Conservation (phyloP, 2,888 invertebrate genomes). For the Drosophila colorata region DNA sequence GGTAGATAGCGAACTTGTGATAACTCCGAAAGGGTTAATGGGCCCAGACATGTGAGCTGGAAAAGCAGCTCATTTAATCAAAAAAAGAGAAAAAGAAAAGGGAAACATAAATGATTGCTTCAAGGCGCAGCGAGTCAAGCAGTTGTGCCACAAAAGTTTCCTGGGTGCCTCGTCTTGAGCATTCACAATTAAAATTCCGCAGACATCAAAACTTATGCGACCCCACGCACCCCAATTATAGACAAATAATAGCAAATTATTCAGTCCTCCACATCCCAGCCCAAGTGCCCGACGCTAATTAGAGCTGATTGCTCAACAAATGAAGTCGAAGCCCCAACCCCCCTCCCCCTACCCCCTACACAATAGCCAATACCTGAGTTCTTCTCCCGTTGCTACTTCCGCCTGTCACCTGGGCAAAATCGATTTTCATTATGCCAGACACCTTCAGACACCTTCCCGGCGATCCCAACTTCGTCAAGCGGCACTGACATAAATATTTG, state of each 20-base stretch:
- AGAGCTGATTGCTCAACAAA: constrained; percentile 75
- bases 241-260: constrained; percentile 77
- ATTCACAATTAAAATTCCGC: constrained; percentile 69
- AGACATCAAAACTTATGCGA: constrained; percentile 48
- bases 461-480: constrained; percentile 43
- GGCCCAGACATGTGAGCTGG: constrained; percentile 64
- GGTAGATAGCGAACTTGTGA: constrained; percentile 61
- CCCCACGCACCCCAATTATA: constrained; percentile 57
- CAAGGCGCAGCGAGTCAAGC: constrained; percentile 19
- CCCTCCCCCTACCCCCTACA: background rate
- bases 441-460: constrained; percentile 9
- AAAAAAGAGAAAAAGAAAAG: background rate
- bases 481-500: constrained; percentile 67
- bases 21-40: constrained; percentile 72
- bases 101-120: constrained; percentile 18
- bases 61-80: constrained; percentile 50
- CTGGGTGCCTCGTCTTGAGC: constrained; percentile 19
- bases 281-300: constrained; percentile 64
- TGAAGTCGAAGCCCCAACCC: constrained; percentile 49
- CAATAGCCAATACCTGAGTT: constrained; percentile 1
- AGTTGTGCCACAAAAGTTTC: constrained; percentile 7
- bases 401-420: constrained; percentile 47
- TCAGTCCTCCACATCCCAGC: constrained; percentile 29
- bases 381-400: constrained; percentile 5
- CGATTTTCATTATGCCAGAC: constrained; percentile 62